These are phyloP conservation scores for Penaeus vannamei DNA, from an alignment of 1,140 invertebrate species.

Conservation along the genomic window DNA sequence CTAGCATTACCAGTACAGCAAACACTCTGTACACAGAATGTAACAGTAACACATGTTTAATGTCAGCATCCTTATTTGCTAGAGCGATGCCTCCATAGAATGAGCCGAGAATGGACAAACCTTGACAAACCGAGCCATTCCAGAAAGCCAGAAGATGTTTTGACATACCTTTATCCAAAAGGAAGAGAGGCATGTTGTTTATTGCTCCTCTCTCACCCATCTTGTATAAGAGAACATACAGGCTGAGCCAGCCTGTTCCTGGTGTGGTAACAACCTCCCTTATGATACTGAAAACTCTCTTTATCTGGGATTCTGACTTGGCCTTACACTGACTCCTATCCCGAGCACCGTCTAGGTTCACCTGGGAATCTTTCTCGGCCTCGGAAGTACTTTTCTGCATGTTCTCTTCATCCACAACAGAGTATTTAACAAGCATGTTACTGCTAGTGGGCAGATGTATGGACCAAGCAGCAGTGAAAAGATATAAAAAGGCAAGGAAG, in stretches of 20 bases:
- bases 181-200: slow-evolving; percentile 59
- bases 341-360: not conserved
- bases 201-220: slow-evolving; percentile 60
- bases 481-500: slow-evolving; percentile 29
- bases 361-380: not conserved
- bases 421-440: not conserved
- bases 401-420: slow-evolving; percentile 8
- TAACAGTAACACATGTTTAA: slow-evolving; percentile 35
- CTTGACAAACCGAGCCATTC: slow-evolving; percentile 57
- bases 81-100: slow-evolving; percentile 46
- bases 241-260: slow-evolving; percentile 45
- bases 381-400: not conserved
- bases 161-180: slow-evolving; percentile 46
- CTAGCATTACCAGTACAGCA: slow-evolving; percentile 12
- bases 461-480: slow-evolving; percentile 33
- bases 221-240: slow-evolving; percentile 58
- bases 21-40: slow-evolving; percentile 47
- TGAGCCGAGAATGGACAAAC: slow-evolving; percentile 50
- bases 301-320: not conserved
- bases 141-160: slow-evolving; percentile 54
- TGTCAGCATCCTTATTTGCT: slow-evolving; percentile 9
- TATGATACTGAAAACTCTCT: slow-evolving; percentile 40
- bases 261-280: slow-evolving; percentile 38
- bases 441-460: not conserved
- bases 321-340: not conserved